These are phyloP conservation scores for Callinectes sapidus DNA, from an alignment of 2,888 invertebrate species.

Conservation along the genomic window DNA sequence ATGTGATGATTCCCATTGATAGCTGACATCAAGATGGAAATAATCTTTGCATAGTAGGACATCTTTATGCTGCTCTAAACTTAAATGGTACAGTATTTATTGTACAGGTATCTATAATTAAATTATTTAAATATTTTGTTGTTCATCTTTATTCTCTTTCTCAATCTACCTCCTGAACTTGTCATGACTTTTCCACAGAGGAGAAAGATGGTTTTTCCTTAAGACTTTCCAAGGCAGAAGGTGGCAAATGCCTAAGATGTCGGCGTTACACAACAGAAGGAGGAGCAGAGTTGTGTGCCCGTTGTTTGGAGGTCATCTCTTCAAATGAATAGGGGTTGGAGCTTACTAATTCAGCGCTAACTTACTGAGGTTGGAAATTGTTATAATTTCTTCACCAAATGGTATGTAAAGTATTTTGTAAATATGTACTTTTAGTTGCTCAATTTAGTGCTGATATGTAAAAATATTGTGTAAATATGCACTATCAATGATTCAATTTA, in stretches of 20 bases:
- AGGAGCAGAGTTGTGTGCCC: slow-evolving; percentile 45
- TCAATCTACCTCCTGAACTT: not conserved
- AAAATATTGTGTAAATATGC: no score
- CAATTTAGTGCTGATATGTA: no score
- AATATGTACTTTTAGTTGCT: no score
- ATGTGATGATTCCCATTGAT: not conserved
- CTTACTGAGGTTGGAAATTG: not conserved
- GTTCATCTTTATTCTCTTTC: not conserved
- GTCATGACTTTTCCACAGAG: slow-evolving; percentile 41
- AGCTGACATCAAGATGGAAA: not conserved
- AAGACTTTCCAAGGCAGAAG: slow-evolving; percentile 22
- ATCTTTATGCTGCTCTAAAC: not conserved
- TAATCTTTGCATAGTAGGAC: not conserved
- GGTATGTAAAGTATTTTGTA: not conserved
- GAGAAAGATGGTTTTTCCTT: slow-evolving; percentile 49
- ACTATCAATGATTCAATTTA: no score
- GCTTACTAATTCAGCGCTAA: not conserved
- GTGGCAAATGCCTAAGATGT: slow-evolving; percentile 56
- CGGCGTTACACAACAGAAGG: slow-evolving; percentile 48
- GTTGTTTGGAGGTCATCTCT: slow-evolving; percentile 43
- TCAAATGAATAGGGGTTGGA: not conserved
- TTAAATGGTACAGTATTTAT: not conserved
- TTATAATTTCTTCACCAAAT: not conserved
- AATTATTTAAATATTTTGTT: not conserved
- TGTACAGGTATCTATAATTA: not conserved